Base-by-base conservation (phyloP, 2,113 vertebrate species). In the Ophthalmolycus amberensis region DNA sequence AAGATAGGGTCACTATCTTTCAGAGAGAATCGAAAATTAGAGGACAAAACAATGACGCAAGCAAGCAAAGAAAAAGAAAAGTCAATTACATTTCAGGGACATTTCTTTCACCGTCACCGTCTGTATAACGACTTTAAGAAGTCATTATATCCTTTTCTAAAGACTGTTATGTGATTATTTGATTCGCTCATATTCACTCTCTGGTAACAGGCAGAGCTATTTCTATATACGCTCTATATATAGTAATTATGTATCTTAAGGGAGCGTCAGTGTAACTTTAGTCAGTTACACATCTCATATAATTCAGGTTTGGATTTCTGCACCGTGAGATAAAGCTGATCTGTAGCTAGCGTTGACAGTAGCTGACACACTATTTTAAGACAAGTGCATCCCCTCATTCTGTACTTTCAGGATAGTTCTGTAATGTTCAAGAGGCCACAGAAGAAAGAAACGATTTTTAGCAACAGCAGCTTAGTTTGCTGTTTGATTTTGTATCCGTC, bases 401-500 rank as follows among this genome's bases (percentile, higher is more conserved):
- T 66, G 1, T 44, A 18, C n/a, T 62, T 62, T 54, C 16, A 44
- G 0, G 22, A 46, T 6, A 10, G 6, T 46, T 73, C 14, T 66
- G 22, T 56, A 6, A 56, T 6, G 65, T 66, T 37, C 50, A 56
- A 62, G 25, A 75, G 60, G 38, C 44, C 38, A 20, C 32, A 20
- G 6, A 71, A 29, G 37, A 65, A 27, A 29, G 38, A 60, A 62
- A 69, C 22, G 5, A 46, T 79, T 79, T 84, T 84, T 32, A 38
- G 5, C 59, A 34, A 11, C 66, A 32, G 54, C 52, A 56, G 44
- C 50, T 58, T 48, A 71, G 12, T 73, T 76, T 54, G 37, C 75
- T 40, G 59, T 77, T 46, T 42, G 68, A 71, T 80, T 77, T 62
- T 54, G 44, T 22, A 27, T 2, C 67, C 20, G 3, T 18, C 58